These are phyloP conservation scores for Salticus scenicus DNA, from an alignment of 2,888 invertebrate genomes.

Conservation along the genomic window DNA sequence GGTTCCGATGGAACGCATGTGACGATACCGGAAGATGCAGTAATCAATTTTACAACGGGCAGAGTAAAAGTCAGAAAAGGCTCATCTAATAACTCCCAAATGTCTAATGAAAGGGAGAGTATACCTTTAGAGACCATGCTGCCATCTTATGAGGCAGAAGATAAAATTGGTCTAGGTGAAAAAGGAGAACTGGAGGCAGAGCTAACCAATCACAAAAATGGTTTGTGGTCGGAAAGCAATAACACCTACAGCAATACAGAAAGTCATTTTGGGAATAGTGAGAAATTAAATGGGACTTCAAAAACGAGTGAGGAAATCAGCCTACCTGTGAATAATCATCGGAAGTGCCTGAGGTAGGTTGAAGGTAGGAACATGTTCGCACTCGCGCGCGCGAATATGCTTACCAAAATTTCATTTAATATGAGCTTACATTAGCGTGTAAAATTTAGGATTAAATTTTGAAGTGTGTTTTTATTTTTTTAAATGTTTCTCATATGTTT, in stretches of 20 bases:
- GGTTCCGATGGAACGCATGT: conserved; percentile 35
- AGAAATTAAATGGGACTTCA: conserved; percentile 50
- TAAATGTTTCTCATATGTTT: too few relatives aligned
- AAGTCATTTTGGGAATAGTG: conserved; percentile 28
- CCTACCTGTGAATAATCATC: conserved; percentile 55
- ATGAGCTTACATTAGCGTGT: too few relatives aligned
- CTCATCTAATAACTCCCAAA: conserved; percentile 30
- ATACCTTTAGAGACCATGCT: conserved; percentile 57
- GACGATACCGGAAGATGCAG: conserved; percentile 57
- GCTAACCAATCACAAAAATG: conserved; percentile 48
- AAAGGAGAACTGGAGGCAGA: conserved; percentile 46
- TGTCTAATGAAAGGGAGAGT: conserved; percentile 12
- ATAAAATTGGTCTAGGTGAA: not conserved
- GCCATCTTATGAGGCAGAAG: conserved; percentile 15
- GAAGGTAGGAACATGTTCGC: conserved; percentile 45
- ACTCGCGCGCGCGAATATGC: conserved; percentile 27
- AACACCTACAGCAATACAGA: conserved; percentile 28
- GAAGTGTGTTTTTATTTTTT: too few relatives aligned
- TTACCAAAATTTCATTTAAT: conserved; percentile 5
- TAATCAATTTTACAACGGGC: conserved; percentile 47
- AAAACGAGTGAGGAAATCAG: conserved; percentile 44
- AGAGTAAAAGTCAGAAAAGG: conserved; percentile 39
- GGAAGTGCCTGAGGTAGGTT: conserved; percentile 67
- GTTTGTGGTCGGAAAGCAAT: conserved; percentile 39
- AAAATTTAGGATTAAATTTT: too few relatives aligned